A percentile compares a stretch with the other conserved stretches of the same genome.
These are phyloP conservation scores for Erebia epiphron DNA, from an alignment of 2,888 invertebrate genomes.

Conservation along the genomic window DNA sequence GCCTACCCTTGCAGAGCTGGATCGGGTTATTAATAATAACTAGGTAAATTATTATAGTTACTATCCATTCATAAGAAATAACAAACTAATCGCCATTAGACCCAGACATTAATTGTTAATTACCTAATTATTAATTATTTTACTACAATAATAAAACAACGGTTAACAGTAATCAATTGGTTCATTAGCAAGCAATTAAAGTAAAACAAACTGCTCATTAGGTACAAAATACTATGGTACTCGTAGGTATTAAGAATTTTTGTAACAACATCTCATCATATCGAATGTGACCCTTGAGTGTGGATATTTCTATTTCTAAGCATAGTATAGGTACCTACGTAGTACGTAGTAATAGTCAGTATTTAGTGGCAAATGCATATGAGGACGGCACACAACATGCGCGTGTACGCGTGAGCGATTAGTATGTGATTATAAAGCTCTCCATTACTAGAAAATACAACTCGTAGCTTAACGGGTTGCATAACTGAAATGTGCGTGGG, in stretches of 20 bases:
- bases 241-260: conserved; percentile 13
- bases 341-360: too few species aligned
- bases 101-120: too few species aligned
- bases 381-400: too few species aligned
- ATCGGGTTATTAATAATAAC: too few species aligned
- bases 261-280: not conserved
- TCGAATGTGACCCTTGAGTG: not conserved
- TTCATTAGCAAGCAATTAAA: not conserved
- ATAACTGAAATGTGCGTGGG: too few species aligned
- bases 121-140: too few species aligned
- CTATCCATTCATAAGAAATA: not conserved
- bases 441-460: too few species aligned
- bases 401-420: too few species aligned
- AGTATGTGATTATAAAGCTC: too few species aligned
- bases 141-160: not conserved
- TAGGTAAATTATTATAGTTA: not conserved
- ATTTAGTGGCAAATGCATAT: too few species aligned
- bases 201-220: not conserved
- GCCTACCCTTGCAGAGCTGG: too few species aligned
- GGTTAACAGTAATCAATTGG: not conserved
- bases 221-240: not conserved
- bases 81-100: not conserved
- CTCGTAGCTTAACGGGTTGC: too few species aligned
- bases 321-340: not conserved
- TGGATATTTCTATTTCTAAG: conserved; percentile 16